Evolutionary conservation across 2,888 invertebrate species (phyloP).

Genomic region (Myopa tessellatipennis): DNA sequence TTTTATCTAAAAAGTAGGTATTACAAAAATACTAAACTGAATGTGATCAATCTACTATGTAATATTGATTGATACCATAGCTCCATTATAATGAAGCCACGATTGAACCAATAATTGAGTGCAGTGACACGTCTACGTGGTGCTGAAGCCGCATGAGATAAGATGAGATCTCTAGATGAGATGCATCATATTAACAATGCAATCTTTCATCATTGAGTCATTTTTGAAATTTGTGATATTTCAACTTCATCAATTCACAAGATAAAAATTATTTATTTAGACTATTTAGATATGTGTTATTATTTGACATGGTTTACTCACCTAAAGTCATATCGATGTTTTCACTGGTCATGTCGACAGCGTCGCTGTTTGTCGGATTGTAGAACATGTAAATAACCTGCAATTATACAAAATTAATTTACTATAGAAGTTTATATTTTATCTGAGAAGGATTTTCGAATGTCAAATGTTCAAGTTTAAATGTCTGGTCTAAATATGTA

Average conservation of each 20-base stretch:
- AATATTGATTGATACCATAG: too few species aligned
- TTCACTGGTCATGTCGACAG: slow-evolving; percentile 81
- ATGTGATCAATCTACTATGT: too few species aligned
- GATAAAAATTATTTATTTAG: not conserved
- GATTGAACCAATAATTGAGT: not conserved
- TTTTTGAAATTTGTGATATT: too few species aligned
- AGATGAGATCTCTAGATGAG: not conserved
- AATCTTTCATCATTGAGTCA: not conserved
- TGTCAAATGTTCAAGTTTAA: too few species aligned
- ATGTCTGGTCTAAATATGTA: too few species aligned
- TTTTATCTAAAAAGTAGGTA: too few species aligned
- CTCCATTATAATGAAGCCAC: too few species aligned
- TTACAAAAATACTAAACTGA: too few species aligned
- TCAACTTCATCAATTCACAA: not conserved
- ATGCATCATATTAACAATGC: not conserved
- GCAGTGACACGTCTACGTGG: not conserved
- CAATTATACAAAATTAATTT: slow-evolving; percentile 22
- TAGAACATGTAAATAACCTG: slow-evolving; percentile 71
- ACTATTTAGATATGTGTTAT: not conserved
- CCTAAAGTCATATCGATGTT: slow-evolving; percentile 89
- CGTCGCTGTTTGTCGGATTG: slow-evolving; percentile 84
- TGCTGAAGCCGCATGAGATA: not conserved
- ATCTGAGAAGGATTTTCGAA: too few species aligned
- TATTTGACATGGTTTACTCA: slow-evolving; percentile 67
- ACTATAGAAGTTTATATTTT: too few species aligned